These are phyloP conservation scores for Rhinogobio ventralis DNA, from an alignment of 2,797 vertebrate species.

Conservation along the genomic window DNA sequence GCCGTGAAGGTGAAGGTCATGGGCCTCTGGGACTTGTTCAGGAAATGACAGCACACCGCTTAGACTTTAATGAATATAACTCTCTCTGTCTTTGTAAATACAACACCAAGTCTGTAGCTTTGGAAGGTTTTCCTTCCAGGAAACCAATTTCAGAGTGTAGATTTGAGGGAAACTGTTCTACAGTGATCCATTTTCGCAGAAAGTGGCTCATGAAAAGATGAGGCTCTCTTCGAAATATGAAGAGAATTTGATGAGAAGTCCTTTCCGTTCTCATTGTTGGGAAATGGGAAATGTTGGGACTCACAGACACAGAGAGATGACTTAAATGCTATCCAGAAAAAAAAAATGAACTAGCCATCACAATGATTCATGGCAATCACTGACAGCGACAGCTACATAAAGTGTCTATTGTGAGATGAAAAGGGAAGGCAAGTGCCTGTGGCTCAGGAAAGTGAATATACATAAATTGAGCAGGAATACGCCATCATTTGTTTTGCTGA, in stretches of 20 bases:
- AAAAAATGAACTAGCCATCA: constrained; percentile 58
- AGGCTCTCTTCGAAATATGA: constrained; percentile 48
- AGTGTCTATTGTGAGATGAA: constrained; percentile 73
- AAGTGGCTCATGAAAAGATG: constrained; percentile 43
- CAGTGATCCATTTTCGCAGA: constrained; percentile 49
- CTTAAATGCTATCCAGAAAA: constrained; percentile 64
- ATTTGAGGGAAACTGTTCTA: constrained; percentile 40
- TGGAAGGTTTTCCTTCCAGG: constrained; percentile 64
- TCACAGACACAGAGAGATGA: constrained; percentile 45
- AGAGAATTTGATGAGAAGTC: constrained; percentile 52
- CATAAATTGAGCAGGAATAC: constrained; percentile 57
- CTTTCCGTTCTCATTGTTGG: constrained; percentile 49
- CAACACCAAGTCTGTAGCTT: constrained; percentile 68
- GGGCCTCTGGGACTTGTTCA: constrained; percentile 77
- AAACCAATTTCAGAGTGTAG: constrained; percentile 37
- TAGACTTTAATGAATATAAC: constrained; percentile 80
- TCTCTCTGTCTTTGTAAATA: constrained; percentile 76
- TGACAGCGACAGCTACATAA: constrained; percentile 72
- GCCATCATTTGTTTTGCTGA: constrained; percentile 71
- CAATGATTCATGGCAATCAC: constrained; percentile 64
- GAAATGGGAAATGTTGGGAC: constrained; percentile 52
- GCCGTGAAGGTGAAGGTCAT: constrained; percentile 78
- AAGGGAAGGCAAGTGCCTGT: constrained; percentile 64
- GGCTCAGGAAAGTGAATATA: constrained; percentile 69
- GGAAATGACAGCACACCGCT: constrained; percentile 78